These are phyloP conservation scores for Agriopis leucophaearia DNA, from an alignment of 2,888 invertebrate species.

Conservation along the genomic window DNA sequence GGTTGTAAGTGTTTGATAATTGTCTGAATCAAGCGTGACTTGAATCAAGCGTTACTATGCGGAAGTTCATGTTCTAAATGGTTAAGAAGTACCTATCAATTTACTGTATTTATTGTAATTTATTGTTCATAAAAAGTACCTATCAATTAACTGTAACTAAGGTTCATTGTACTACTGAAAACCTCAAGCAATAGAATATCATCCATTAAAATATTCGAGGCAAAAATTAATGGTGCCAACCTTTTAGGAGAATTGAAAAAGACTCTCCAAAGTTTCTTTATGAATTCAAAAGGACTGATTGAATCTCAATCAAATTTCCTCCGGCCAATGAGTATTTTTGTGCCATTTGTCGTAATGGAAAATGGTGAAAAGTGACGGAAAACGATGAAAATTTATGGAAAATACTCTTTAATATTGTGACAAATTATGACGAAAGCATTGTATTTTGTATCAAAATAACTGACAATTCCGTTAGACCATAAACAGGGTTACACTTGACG, in stretches of 20 bases:
- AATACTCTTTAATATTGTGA: not conserved
- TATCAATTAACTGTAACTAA: no score
- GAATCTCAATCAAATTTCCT: constrained; percentile 64
- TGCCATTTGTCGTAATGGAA: constrained; percentile 25
- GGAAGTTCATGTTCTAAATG: no score
- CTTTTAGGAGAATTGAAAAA: constrained; percentile 60
- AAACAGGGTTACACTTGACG: no score
- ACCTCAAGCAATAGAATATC: constrained; percentile 5
- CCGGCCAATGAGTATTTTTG: constrained; percentile 45
- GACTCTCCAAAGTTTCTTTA: constrained; percentile 55
- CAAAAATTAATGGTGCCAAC: constrained; percentile 41
- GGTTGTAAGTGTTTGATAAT: no score
- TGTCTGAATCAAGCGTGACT: no score
- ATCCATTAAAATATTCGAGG: constrained; percentile 13
- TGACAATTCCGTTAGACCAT: no score
- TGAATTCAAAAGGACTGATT: constrained; percentile 71
- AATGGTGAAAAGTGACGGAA: constrained; percentile 13
- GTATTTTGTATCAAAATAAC: not conserved
- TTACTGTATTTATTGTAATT: no score
- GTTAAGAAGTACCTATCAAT: no score
- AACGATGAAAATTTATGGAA: constrained; percentile 1
- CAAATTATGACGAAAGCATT: constrained; percentile 2
- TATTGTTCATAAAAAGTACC: no score
- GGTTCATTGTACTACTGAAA: not conserved
- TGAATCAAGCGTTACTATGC: no score